Percentiles rank a stretch among this genome's conserved stretches.
Evolutionary conservation across 2,113 vertebrate species (phyloP).

Genomic region (Melanostigma gelatinosum): DNA sequence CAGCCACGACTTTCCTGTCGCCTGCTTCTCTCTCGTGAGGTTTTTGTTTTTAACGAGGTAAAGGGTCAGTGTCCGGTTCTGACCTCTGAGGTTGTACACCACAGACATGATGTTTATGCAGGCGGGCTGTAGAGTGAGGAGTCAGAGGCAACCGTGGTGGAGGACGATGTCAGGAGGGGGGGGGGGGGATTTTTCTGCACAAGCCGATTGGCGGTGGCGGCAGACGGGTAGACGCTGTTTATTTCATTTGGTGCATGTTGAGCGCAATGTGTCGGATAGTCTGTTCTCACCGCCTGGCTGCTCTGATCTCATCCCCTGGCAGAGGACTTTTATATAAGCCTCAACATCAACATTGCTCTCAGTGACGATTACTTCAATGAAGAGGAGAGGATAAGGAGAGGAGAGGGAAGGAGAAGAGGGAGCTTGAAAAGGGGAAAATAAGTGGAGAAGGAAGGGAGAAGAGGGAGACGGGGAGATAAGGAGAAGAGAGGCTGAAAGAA

Average conservation of each 20-base stretch:
- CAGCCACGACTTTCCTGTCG: constrained; percentile 31
- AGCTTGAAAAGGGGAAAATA: background rate
- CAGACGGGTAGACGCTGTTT: constrained; percentile 36
- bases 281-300: constrained; percentile 64
- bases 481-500: background rate
- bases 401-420: background rate
- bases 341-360: constrained; percentile 61
- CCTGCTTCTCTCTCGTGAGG: constrained; percentile 22
- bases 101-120: constrained; percentile 31
- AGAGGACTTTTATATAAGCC: constrained; percentile 56
- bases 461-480: background rate
- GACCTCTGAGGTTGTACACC: constrained; percentile 34
- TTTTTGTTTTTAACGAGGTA: constrained; percentile 65
- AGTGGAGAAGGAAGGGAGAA: background rate
- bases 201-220: constrained; percentile 23
- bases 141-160: constrained; percentile 22
- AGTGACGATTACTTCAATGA: constrained; percentile 40
- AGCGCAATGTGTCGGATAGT: constrained; percentile 58
- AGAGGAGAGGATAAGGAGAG: constrained; percentile 1
- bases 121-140: background rate
- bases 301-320: constrained; percentile 61
- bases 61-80: constrained; percentile 46
- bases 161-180: constrained; percentile 12
- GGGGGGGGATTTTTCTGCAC: background rate
- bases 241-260: constrained; percentile 56